These are phyloP conservation scores for Epistrophe eligans DNA, from an alignment of 2,888 invertebrate species.

Conservation along the genomic window DNA sequence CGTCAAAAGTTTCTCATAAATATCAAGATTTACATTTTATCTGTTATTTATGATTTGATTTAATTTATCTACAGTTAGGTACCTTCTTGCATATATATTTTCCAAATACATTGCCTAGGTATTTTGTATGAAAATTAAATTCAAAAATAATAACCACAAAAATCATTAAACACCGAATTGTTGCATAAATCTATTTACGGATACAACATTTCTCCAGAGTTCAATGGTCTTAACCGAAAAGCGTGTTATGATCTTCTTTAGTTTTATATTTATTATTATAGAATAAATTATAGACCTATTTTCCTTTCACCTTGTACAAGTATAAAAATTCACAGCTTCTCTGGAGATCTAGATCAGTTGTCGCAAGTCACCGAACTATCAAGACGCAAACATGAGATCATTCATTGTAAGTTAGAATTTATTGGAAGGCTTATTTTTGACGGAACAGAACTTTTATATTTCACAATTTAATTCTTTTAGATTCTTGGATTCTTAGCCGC, in stretches of 20 bases:
- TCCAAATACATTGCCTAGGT: neutral
- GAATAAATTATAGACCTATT: slow-evolving; percentile 16
- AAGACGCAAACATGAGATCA: slow-evolving; percentile 60
- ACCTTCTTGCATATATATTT: neutral
- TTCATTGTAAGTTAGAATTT: slow-evolving; percentile 61
- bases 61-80: neutral
- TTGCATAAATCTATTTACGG: slow-evolving; percentile 21
- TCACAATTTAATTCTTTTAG: neutral
- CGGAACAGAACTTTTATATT: no score
- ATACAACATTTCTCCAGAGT: slow-evolving; percentile 17
- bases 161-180: slow-evolving; percentile 19
- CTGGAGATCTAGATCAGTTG: slow-evolving; percentile 40
- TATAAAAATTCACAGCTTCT: slow-evolving; percentile 54
- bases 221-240: slow-evolving; percentile 1
- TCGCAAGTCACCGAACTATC: slow-evolving; percentile 35
- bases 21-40: no score
- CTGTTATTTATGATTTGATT: neutral
- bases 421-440: neutral
- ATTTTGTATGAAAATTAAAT: slow-evolving; percentile 23
- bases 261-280: neutral
- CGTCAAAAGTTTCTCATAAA: no score
- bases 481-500: slow-evolving; percentile 38
- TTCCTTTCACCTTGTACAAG: neutral
- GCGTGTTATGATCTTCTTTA: slow-evolving; percentile 6
- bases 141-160: slow-evolving; percentile 1